Conservation (phyloP, 2,888 invertebrate species). For the Apotomis capreana region DNA sequence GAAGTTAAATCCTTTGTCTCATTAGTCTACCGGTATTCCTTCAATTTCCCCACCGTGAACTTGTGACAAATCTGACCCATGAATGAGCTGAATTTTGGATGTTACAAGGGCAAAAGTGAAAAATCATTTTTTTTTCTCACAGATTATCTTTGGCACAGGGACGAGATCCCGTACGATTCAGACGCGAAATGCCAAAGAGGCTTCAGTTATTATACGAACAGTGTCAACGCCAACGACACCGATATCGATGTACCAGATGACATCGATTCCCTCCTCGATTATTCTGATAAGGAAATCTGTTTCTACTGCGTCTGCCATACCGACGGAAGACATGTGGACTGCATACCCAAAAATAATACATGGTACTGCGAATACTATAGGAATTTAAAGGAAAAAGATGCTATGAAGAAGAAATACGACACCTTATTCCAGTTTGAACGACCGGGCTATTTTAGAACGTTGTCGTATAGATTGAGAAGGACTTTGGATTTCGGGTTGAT, state of each 20-base stretch:
- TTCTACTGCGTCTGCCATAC: conserved; percentile 67
- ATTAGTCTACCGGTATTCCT: too few species aligned
- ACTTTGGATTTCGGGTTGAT: conserved; percentile 70
- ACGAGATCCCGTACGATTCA: conserved; percentile 69
- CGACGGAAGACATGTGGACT: conserved; percentile 53
- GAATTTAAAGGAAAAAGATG: conserved; percentile 49
- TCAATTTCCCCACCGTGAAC: too few species aligned
- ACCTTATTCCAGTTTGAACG: conserved; percentile 62
- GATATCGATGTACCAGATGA: conserved; percentile 59
- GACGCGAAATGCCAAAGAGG: conserved; percentile 63
- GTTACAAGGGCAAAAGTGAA: background rate
- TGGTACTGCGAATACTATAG: conserved; percentile 69
- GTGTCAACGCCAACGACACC: conserved; percentile 59
- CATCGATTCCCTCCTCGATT: conserved; percentile 61
- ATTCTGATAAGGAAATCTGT: conserved; percentile 55
- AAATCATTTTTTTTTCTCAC: conserved; percentile 39
- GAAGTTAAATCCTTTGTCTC: too few species aligned
- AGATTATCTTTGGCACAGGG: conserved; percentile 76
- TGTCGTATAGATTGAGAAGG: conserved; percentile 68
- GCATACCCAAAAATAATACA: conserved; percentile 55
- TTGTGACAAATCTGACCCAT: too few species aligned
- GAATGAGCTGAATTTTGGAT: too few species aligned
- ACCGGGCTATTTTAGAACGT: conserved; percentile 64
- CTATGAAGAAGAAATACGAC: conserved; percentile 56
- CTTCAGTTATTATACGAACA: conserved; percentile 70